Percentiles rank a stretch among this genome's conserved stretches.
phyloP scores from a whole-genome alignment of 2,113 vertebrate genomes.

The Pelecanoides urinatrix region DNA sequence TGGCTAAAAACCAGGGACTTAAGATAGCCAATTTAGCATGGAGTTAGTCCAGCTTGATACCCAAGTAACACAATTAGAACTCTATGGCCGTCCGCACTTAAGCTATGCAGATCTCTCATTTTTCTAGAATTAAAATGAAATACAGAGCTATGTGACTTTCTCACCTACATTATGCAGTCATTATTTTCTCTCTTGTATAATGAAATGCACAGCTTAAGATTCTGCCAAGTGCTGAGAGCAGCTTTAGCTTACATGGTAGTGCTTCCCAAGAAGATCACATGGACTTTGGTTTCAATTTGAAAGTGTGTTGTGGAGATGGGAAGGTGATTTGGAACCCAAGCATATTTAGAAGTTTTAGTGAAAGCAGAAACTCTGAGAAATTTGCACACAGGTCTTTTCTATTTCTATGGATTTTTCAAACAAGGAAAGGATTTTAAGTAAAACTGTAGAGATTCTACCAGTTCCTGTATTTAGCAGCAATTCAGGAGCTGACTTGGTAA shows the following conservation, averaged over 20 bases:
- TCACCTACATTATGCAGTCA: background rate
- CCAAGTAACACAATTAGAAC: background rate
- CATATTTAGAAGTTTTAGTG: background rate
- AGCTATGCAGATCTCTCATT: background rate
- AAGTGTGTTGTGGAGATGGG: background rate
- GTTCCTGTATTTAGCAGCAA: background rate
- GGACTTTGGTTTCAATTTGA: background rate
- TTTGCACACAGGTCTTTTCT: background rate
- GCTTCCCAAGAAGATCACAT: background rate
- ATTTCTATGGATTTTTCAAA: background rate
- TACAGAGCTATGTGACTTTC: background rate
- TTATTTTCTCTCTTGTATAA: background rate
- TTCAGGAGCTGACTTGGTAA: background rate
- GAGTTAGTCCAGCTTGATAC: background rate
- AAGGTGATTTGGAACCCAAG: background rate
- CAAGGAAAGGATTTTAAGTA: background rate
- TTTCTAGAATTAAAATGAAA: conserved; percentile 31
- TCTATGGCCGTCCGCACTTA: background rate
- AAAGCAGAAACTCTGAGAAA: background rate
- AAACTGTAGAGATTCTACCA: background rate
- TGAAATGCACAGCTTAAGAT: conserved; percentile 27
- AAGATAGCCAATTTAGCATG: background rate
- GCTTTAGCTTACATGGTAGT: background rate
- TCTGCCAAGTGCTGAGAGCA: conserved; percentile 13
- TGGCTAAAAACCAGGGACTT: background rate